Base-by-base conservation (phyloP, 2,797 vertebrate species). In the Adrianichthys oophorus region DNA sequence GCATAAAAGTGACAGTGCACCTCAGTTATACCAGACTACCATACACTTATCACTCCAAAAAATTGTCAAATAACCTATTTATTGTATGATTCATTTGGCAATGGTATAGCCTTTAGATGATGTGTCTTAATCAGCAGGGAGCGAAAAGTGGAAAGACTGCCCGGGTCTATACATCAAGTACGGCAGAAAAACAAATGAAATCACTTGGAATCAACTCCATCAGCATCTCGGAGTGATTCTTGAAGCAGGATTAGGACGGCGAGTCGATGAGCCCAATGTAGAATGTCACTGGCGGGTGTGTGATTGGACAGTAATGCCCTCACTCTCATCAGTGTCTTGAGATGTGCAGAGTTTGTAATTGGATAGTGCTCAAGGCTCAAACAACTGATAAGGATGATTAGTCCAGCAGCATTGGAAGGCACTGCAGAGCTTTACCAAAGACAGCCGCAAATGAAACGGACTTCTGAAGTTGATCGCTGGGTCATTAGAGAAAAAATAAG, bases 41-140 rank as follows among this genome's bases (percentile, higher is more conserved):
- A 69, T 79, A 83, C 81, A 82, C 76, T 82, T 70, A 86, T 82
- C 80, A 84, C 68, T 65, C 59, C 78, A 10, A 37, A 74, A 79
- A 85, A 81, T 79, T 85, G 89, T 87, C 83, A 79, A 43, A 63
- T 76, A 88, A 78, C 82, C 78, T 70, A 84, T 89, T 85, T 78
- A 68, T 79, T 67, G 81, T 75, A 87, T 85, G 79, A 90, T 86
- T 85, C 65, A 88, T 89, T 85, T 78, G 76, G 68, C 78, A 74
- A 72, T 76, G 68, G 74, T 76, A 63, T 72, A 68, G 74, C 65
- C 80, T 65, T 65, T 61, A 24, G 64, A 85, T 70, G 82, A 88
- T 87, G 68, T 48, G 82, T 90, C 85, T 86, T 86, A 76, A 86
- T 87, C 83, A 85, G 68, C 52, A n/a, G 69, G 46, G 60, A 59